These are phyloP conservation scores for Holacanthus passer DNA, from an alignment of 2,113 vertebrate genomes.

Conservation along the genomic window DNA sequence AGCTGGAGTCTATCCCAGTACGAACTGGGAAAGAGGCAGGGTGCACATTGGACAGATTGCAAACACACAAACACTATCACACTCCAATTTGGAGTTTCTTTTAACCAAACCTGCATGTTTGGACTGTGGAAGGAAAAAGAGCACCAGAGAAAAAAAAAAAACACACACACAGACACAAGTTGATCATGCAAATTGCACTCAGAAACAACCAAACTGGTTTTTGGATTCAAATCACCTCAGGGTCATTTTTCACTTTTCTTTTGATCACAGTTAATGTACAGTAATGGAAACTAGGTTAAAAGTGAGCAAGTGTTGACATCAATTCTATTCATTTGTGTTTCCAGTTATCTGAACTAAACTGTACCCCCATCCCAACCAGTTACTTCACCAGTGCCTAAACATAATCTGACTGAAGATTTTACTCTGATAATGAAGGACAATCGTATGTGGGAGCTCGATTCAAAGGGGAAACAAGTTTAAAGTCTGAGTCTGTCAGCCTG, in stretches of 20 bases:
- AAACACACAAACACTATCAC: conserved; percentile 9
- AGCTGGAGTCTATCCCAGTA: not conserved
- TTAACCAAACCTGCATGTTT: not conserved
- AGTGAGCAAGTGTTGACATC: not conserved
- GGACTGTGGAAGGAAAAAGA: too few relatives aligned
- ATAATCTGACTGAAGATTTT: not conserved
- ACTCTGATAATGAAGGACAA: too few relatives aligned
- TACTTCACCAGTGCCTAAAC: too few relatives aligned
- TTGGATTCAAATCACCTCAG: not conserved
- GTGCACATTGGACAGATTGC: not conserved
- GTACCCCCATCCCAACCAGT: too few relatives aligned
- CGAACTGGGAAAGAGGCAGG: not conserved
- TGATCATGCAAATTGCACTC: conserved; percentile 18
- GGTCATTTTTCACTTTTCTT: not conserved
- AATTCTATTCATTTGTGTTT: not conserved
- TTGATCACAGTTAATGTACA: too few relatives aligned
- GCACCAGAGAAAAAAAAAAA: too few relatives aligned
- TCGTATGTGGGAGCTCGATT: too few relatives aligned
- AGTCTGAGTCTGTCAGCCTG: not conserved
- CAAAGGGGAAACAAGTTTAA: too few relatives aligned
- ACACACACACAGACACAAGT: too few relatives aligned
- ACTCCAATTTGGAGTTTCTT: not conserved
- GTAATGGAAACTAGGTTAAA: not conserved
- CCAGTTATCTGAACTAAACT: not conserved
- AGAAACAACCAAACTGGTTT: conserved; percentile 3